Percentiles rank a stretch among this genome's conserved stretches.
These are phyloP conservation scores for Selenia dentaria DNA, from an alignment of 2,888 invertebrate genomes.

Conservation along the genomic window DNA sequence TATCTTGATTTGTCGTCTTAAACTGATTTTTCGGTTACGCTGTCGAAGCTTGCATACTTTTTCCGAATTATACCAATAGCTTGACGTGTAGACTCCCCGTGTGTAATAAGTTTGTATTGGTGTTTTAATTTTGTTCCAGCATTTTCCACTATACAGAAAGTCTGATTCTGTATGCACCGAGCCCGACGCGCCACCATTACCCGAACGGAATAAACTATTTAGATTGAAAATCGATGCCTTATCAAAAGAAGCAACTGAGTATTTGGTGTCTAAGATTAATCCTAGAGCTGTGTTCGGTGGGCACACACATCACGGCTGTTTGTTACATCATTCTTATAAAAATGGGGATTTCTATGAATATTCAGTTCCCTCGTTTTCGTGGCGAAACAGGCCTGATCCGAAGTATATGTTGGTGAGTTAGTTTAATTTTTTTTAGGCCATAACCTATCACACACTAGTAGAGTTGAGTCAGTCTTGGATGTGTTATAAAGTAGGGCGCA, in stretches of 20 bases:
- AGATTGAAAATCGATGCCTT: constrained; percentile 94
- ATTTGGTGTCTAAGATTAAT: constrained; percentile 83
- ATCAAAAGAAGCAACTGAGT: constrained; percentile 91
- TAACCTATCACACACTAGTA: too few relatives aligned
- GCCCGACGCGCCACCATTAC: constrained; percentile 90
- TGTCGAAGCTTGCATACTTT: too few relatives aligned
- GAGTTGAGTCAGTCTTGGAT: too few relatives aligned
- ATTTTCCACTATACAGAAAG: constrained; percentile 95
- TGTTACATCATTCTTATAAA: constrained; percentile 71
- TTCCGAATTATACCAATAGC: too few relatives aligned
- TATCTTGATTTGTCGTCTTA: too few relatives aligned
- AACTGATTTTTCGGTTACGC: too few relatives aligned
- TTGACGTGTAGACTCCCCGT: too few relatives aligned
- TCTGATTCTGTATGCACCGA: constrained; percentile 94
- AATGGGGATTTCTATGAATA: constrained; percentile 86
- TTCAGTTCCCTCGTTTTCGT: constrained; percentile 97
- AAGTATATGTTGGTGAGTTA: constrained; percentile 93
- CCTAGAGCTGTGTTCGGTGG: constrained; percentile 94
- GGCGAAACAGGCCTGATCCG: constrained; percentile 97
- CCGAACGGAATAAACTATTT: constrained; percentile 89
- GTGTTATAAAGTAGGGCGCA: too few relatives aligned
- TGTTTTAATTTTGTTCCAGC: too few relatives aligned
- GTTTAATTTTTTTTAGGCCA: too few relatives aligned
- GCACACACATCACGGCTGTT: constrained; percentile 97
- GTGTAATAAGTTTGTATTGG: too few relatives aligned